These are phyloP conservation scores for Brevimyrus niger DNA, from an alignment of 2,113 vertebrate species.

Conservation along the genomic window DNA sequence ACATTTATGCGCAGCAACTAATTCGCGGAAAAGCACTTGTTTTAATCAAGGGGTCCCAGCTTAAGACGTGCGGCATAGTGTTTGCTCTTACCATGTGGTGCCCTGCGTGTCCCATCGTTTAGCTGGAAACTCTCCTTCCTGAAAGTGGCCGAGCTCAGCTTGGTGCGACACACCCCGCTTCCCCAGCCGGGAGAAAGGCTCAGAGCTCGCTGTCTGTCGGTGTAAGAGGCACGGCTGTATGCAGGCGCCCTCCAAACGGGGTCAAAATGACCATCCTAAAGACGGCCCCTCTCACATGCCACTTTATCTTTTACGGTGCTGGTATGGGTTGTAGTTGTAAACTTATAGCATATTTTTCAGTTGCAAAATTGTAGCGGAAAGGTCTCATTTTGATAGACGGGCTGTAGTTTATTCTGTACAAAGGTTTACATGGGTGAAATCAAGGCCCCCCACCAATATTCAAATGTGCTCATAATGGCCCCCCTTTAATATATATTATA, in stretches of 20 bases:
- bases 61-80: neutral
- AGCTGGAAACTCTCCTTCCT: neutral
- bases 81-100: neutral
- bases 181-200: neutral
- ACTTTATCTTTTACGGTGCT: neutral
- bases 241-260: neutral
- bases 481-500: neutral
- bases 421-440: neutral
- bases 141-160: neutral
- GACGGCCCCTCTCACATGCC: neutral
- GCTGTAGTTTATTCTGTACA: neutral
- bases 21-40: neutral
- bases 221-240: neutral
- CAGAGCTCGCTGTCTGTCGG: neutral
- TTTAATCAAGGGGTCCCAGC: neutral
- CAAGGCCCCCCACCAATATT: neutral
- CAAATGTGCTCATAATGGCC: neutral
- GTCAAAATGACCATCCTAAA: neutral
- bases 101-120: neutral
- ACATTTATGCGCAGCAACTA: neutral
- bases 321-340: neutral
- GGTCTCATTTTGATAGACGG: neutral
- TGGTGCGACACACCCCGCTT: conserved; percentile 5
- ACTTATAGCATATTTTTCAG: neutral
- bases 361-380: neutral